A percentile compares a stretch with the other conserved stretches of the same genome.
Conservation (phyloP, 2,888 invertebrate genomes). For the Drosophila histrio region DNA sequence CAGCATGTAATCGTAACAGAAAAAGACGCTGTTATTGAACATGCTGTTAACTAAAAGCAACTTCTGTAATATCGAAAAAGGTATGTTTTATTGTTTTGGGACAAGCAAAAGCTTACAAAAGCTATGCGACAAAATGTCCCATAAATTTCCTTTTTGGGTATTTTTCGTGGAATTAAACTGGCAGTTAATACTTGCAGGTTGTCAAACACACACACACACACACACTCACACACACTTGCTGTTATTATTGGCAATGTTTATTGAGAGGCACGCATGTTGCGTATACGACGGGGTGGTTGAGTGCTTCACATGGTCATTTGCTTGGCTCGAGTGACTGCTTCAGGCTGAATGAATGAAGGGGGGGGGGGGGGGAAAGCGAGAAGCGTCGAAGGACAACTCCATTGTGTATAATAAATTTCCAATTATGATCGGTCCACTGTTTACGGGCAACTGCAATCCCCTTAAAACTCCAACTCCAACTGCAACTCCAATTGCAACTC, state of each 20-base stretch:
- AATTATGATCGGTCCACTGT: constrained; percentile 66
- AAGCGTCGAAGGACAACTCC: constrained; percentile 48
- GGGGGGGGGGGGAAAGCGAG: not conserved
- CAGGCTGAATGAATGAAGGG: not conserved
- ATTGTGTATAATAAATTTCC: constrained; percentile 76
- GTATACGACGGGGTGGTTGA: constrained; percentile 21
- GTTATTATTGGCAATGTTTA: constrained; percentile 1
- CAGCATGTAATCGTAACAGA: not conserved
- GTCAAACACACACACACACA: not conserved
- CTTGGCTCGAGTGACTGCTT: not conserved
- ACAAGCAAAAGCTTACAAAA: not conserved
- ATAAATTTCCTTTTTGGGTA: not conserved
- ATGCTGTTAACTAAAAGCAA: constrained; percentile 4
- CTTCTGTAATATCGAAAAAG: not conserved
- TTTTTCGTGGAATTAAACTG: not conserved
- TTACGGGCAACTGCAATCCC: not conserved
- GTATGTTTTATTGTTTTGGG: too few relatives aligned
- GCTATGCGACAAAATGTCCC: not conserved
- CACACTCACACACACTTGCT: not conserved
- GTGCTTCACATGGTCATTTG: not conserved
- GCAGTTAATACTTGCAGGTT: not conserved
- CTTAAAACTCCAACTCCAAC: not conserved
- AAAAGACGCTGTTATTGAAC: not conserved
- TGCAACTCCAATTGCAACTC: not conserved
- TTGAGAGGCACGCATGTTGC: constrained; percentile 14